Base-by-base conservation (phyloP, 2,888 invertebrate genomes). In the Agrotis clavis region DNA sequence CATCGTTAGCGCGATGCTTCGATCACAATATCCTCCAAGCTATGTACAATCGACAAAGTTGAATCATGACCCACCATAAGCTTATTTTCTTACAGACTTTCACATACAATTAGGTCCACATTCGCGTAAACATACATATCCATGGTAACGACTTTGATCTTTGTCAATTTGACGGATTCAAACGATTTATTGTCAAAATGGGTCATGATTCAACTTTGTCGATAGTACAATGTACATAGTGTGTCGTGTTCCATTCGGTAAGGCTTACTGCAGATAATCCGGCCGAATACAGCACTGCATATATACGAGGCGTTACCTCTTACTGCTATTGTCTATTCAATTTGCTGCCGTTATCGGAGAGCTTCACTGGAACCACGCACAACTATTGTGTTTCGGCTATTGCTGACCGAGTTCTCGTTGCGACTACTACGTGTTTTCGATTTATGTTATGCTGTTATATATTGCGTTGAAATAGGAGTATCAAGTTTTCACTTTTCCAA, bases 211-310 rank as follows among this genome's bases (percentile, higher is more conserved):
- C n/a, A n/a, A n/a, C n/a, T n/a, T n/a, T n/a, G n/a, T n/a, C n/a
- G n/a, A n/a, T n/a, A n/a, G n/a, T n/a, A n/a, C 25, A 25, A 25
- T 25, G 25, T 51, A 48, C 50, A 14, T 7, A 25, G 77, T 30
- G 41, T 62, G 35, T 30, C 21, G 61, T 74, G 65, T 77, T 71
- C 67, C 25, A 71, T 54, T 74, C 57, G 47, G 63, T 48, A 48
- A 63, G 74, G 71, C 74, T 79, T 82, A 74, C 73, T 53, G 48
- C 50, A 63, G 57, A 63, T 76, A 79, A 83, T 84, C 79, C 64
- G 51, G 11, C 30, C 63, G 21, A 67, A 71, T 59, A 47, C 45
- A 60, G 48, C 30, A 65, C 67, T 61, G 53, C n/a, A 63, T 63
- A 53, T 47, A 54, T 19, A 51, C 13, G 48, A 57, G 54, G 45